phyloP scores from a whole-genome alignment of 1,140 invertebrate genomes.

The Nasonia giraulti region DNA sequence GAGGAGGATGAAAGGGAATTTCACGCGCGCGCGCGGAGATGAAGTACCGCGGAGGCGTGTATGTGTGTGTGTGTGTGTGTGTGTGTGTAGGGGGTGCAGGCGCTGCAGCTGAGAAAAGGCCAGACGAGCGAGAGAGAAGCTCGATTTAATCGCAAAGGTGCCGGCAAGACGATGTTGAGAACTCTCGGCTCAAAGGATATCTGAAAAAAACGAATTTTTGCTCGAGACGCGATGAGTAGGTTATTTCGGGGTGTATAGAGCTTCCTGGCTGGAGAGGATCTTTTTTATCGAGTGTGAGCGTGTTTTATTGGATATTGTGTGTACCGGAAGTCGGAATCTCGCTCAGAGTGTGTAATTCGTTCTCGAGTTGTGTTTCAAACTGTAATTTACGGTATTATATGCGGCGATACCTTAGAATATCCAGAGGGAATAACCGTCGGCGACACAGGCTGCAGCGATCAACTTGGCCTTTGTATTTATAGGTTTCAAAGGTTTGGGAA shows the following conservation, averaged over 20 bases:
- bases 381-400: too few species aligned
- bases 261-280: too few species aligned
- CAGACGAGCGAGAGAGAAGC: neutral
- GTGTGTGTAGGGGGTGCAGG: neutral
- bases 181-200: neutral
- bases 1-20: slow-evolving; percentile 27
- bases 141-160: slow-evolving; percentile 25
- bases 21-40: neutral
- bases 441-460: too few species aligned
- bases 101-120: neutral
- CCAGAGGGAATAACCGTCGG: too few species aligned
- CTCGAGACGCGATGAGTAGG: neutral
- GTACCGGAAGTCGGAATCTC: too few species aligned
- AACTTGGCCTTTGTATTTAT: too few species aligned
- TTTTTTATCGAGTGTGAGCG: too few species aligned
- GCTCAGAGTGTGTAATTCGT: too few species aligned
- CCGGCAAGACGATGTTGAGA: neutral
- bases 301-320: too few species aligned
- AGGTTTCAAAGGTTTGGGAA: too few species aligned
- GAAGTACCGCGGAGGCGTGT: neutral
- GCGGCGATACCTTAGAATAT: too few species aligned
- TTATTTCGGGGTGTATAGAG: neutral
- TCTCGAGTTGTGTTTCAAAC: too few species aligned
- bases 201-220: slow-evolving; percentile 32
- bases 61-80: neutral